Evolutionary conservation across 2,113 vertebrate genomes (phyloP).

Genomic region (Mirounga angustirostris): DNA sequence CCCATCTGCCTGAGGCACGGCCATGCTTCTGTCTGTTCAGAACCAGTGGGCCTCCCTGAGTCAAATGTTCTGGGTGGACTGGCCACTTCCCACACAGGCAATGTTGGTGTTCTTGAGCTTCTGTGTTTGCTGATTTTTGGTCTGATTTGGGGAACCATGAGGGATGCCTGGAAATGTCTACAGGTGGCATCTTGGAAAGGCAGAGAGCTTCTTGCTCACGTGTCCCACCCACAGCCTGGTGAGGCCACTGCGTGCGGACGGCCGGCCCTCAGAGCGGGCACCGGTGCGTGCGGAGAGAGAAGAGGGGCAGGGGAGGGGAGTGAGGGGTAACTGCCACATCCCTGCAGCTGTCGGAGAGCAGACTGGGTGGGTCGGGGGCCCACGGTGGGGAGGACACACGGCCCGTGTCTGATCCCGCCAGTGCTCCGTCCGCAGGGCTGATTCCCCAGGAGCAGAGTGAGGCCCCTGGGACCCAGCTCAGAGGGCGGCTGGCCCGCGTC

Average conservation of each 20-base stretch:
- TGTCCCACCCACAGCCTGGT: neutral
- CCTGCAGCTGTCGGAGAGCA: fast-evolving
- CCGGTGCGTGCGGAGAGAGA: fast-evolving
- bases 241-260: fast-evolving
- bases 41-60: too few species aligned
- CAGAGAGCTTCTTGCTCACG: fast-evolving
- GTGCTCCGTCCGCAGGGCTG: fast-evolving
- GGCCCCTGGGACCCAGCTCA: neutral
- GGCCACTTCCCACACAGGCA: too few species aligned
- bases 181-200: neutral
- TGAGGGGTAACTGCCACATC: fast-evolving
- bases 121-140: neutral
- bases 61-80: too few species aligned
- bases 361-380: neutral
- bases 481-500: too few species aligned
- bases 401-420: fast-evolving
- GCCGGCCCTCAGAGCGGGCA: fast-evolving
- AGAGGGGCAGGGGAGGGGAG: neutral
- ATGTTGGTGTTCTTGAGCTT: too few species aligned
- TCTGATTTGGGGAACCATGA: neutral
- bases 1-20: fast-evolving
- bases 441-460: neutral
- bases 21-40: too few species aligned
- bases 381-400: fast-evolving
- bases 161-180: neutral